phyloP scores from a whole-genome alignment of 2,888 invertebrate genomes.

The Hyalella azteca region DNA sequence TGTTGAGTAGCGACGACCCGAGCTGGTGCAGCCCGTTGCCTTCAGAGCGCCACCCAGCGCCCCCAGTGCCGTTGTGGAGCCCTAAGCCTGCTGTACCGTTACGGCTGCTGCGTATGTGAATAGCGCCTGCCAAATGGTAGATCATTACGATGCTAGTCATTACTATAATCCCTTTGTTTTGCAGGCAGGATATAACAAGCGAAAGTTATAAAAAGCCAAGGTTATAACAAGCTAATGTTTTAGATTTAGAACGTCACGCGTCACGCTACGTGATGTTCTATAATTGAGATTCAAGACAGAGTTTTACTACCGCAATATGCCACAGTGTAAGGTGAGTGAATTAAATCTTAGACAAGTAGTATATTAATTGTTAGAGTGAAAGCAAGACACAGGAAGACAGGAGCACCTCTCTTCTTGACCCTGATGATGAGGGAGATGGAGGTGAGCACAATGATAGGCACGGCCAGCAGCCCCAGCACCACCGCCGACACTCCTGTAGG shows the following conservation, averaged over 20 bases:
- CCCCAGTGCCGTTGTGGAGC: constrained; percentile 10
- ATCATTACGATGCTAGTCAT: not conserved
- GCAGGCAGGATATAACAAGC: not conserved
- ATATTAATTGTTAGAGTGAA: too few relatives aligned
- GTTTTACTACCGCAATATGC: too few relatives aligned
- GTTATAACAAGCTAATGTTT: not conserved
- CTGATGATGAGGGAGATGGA: constrained; percentile 50
- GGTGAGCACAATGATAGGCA: constrained; percentile 56
- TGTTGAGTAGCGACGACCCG: constrained; percentile 51
- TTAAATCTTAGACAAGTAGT: too few relatives aligned
- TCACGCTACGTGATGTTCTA: too few relatives aligned
- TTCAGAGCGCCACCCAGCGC: constrained; percentile 39
- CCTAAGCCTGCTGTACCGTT: constrained; percentile 3
- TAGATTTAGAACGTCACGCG: not conserved
- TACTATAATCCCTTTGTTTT: not conserved
- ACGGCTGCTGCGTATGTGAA: not conserved
- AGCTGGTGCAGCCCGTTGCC: constrained; percentile 48
- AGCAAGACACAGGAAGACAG: too few relatives aligned
- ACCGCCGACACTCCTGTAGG: constrained; percentile 47
- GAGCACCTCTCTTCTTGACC: constrained; percentile 52
- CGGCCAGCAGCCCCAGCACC: constrained; percentile 51
- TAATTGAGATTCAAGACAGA: too few relatives aligned
- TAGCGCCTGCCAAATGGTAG: not conserved
- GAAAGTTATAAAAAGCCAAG: not conserved
- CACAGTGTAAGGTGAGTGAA: too few relatives aligned